Evolutionary conservation across 2,888 invertebrate species (phyloP), one percentile per base, ranked within the genome.

Genomic region (Cataglyphis cursor): DNA sequence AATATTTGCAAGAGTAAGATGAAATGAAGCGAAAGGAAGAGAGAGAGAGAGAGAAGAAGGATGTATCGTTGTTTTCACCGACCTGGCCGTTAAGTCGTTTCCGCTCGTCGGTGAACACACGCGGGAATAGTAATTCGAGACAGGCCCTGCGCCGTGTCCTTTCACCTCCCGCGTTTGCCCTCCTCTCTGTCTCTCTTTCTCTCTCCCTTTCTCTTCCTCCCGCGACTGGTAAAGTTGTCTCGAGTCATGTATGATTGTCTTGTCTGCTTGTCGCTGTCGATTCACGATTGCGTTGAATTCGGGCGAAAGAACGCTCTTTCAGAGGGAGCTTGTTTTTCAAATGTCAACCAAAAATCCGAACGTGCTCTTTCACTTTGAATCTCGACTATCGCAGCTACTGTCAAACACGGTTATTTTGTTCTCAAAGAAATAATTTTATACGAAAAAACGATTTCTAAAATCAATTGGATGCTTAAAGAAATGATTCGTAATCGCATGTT

Each of bases 111-210:
- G 87, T 84, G 87, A 89, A 88, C 87, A 88, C 86, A 84, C 87
- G 85, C 70, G 87, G 87, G 88, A 88, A 88, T 89, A 87, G 87
- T 90, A 91, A 91, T 90, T 87, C 86, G 85, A 90, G 75, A 85
- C 87, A 81, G 76, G 72, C 80, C 83, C 86, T 18, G 48, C 81
- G 57, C 31, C 66, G 44, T 82, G 73, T 73, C 74, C 68, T 74
- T 82, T 82, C 74, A 70, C 62, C 82, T 74, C 70, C 54, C 28
- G 51, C n/a, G 38, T 65, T 62, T 48, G 15, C 62, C 70, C 83
- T 81, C n/a, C 48, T 54, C 15, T 38, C 38, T 38, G 35, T 62
- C 41, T 44, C 12, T 9, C 51, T 61, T 65, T 61, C 38, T n/a
- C 44, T 62, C 15, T 44, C 12, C 5, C 54, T 61, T 61, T 61